A percentile compares a stretch with the other conserved stretches of the same genome.
Conservation (phyloP, 2,113 vertebrate species). For the Esox niger region DNA sequence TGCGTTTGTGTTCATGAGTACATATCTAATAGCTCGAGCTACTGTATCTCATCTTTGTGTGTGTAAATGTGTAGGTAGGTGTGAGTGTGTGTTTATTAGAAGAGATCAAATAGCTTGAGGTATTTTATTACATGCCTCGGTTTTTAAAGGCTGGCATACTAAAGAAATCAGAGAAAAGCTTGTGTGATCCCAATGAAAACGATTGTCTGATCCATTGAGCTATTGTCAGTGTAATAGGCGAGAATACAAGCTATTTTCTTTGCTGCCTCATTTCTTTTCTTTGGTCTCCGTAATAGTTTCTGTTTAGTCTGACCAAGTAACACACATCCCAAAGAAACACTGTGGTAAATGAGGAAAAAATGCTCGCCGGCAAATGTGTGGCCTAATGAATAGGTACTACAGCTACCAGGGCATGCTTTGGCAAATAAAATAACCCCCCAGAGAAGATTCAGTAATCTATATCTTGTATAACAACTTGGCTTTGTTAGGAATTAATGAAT, state of each 20-base stretch:
- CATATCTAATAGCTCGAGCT: neutral
- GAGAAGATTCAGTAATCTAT: constrained; percentile 23
- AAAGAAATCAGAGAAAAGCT: constrained; percentile 44
- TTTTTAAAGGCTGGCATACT: too few species aligned
- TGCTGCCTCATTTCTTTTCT: too few species aligned
- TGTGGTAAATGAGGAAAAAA: constrained; percentile 56
- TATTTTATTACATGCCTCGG: too few species aligned
- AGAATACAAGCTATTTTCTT: too few species aligned
- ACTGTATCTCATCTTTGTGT: too few species aligned
- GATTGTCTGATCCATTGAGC: too few species aligned
- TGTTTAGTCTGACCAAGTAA: constrained; percentile 55
- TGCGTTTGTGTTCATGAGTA: neutral
- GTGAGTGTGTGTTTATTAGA: too few species aligned
- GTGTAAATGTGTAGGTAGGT: too few species aligned
- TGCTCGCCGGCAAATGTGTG: constrained; percentile 33
- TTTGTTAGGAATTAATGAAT: constrained; percentile 26
- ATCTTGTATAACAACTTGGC: constrained; percentile 29
- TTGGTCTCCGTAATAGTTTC: constrained; percentile 56
- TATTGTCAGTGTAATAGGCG: constrained; percentile 12
- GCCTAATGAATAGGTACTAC: constrained; percentile 35
- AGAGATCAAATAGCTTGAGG: too few species aligned
- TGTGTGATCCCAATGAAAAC: too few species aligned
- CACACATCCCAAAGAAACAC: constrained; percentile 56
- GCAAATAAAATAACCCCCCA: neutral
- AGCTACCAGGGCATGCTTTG: constrained; percentile 32